Evolutionary conservation across 2,113 vertebrate species (phyloP), one percentile per base, ranked within the genome.

Genomic region (Paralichthys olivaceus): DNA sequence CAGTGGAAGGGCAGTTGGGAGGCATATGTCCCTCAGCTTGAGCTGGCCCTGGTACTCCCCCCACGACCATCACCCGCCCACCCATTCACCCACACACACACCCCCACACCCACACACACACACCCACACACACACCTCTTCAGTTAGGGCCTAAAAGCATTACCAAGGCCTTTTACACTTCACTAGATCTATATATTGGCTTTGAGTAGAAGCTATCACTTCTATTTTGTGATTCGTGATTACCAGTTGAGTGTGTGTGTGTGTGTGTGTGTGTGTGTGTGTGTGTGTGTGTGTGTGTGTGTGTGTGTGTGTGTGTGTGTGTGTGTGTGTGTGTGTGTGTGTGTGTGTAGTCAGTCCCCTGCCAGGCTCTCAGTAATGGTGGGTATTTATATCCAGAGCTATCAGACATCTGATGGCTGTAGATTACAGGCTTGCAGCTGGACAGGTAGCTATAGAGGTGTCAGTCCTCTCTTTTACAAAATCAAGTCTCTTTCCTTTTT

Each of bases 371-470:
- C 59, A 7, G 80, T 90, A 86, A 90, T 89, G 56, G 79, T 22
- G 59, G 78, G 86, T 90, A 89, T 90, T 91, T 91, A 85, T 88
- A 83, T 75, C 71, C 73, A 49, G 69, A 69, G 79, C 80, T 57
- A 69, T 86, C 81, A 82, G 79, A 84, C 81, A 79, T 77, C 85
- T 89, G 89, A 91, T 90, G 85, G 89, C 69, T 67, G 80, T 54
- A 83, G 77, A 92, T 90, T 90, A 75, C 86, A 87, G 83, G 72
- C 49, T 84, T 63, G 59, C 5, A 69, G 40, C 45, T 72, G 57
- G 65, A 65, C 58, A 79, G 77, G 81, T 65, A 59, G 54, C 75
- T 69, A 23, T 80, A 60, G 54, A 83, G 43, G 34, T 84, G 87
- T 83, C 79, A 84, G 56, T 67, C 49, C 29, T 67, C 79, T 73